A percentile compares a stretch with the other conserved stretches of the same genome.
Evolutionary conservation across 1,140 invertebrate genomes (phyloP).

Genomic region (Drosophila fuyamai): DNA sequence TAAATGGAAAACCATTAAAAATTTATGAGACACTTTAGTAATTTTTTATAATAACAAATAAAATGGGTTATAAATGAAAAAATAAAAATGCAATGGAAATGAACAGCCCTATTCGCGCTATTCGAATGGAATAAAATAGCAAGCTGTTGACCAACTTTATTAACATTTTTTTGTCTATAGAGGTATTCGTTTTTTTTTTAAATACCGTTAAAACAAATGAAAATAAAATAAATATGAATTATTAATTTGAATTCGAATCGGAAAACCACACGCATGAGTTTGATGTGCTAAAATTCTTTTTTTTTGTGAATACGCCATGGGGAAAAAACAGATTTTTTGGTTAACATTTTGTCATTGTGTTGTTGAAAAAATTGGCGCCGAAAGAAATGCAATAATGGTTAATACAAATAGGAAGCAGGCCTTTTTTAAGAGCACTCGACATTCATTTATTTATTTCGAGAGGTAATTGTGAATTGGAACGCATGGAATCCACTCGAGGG

Average conservation of each 20-base stretch:
- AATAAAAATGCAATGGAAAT: too few species aligned
- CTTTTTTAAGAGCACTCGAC: constrained; percentile 16
- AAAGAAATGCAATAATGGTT: constrained; percentile 33
- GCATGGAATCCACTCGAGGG: constrained; percentile 11
- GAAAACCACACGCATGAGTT: not conserved
- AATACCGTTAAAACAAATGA: not conserved
- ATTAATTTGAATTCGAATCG: not conserved
- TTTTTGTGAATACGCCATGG: not conserved
- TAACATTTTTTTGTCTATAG: not conserved
- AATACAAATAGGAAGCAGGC: constrained; percentile 39
- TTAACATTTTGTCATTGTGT: not conserved
- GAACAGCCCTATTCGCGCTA: too few species aligned
- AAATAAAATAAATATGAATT: not conserved
- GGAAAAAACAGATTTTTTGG: not conserved
- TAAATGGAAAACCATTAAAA: not conserved
- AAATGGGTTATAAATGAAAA: not conserved
- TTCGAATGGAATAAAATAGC: not conserved
- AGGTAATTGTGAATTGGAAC: constrained; percentile 34
- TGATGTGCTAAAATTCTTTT: not conserved
- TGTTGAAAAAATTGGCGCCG: not conserved
- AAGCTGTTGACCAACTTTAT: not conserved
- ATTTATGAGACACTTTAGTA: not conserved
- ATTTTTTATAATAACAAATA: not conserved
- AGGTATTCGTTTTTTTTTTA: not conserved
- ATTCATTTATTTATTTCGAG: constrained; percentile 35